Base-by-base conservation (phyloP, 2,888 invertebrate genomes). In the Epistrophe eligans region DNA sequence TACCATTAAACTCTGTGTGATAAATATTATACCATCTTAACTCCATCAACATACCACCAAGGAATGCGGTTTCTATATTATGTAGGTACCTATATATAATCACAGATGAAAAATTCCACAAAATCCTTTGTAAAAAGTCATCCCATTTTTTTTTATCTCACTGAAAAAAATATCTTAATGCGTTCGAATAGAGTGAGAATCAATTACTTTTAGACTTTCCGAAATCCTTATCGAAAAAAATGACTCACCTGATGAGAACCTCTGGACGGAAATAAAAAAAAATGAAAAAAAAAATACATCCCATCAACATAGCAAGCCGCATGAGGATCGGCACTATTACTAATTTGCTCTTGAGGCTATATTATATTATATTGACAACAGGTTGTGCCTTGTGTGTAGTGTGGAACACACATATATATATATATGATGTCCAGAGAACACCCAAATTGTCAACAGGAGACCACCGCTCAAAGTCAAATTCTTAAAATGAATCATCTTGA, bases 371-470 rank as follows among this genome's bases (percentile, higher is more conserved):
- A 45, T 38, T 62, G 55, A 50, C 66, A 66, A 76, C 80, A 38
- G 64, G 64, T 58, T 66, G 64, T 50, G 67, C 13, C 11, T 67
- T 66, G 70, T 58, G 66, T 55, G 32, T 60, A 19, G 19, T 4
- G n/a, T 60, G n/a, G n/a, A n/a, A n/a, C n/a, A n/a, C n/a, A 24
- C 7, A 32, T 0, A 35, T 35, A 35, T 9, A 35, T 5, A 2
- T 62, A 17, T 43, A 40, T 13, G 48, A 67, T 58, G 38, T 67
- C n/a, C 57, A 70, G 55, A 77, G 82, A 85, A 85, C 85, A 85
- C 85, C 77, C 85, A 85, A 74, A 85, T 85, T 82, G 85, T 82
- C 85, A 79, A 85, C 77, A 85, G 77, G 77, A 82, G 77, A 81
- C 77, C 77, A 79, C 85, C 73, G 77, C 72, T 58, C 48, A 40